Evolutionary conservation across 1,140 invertebrate genomes (phyloP).

Genomic region (Drosophila sturtevanti): DNA sequence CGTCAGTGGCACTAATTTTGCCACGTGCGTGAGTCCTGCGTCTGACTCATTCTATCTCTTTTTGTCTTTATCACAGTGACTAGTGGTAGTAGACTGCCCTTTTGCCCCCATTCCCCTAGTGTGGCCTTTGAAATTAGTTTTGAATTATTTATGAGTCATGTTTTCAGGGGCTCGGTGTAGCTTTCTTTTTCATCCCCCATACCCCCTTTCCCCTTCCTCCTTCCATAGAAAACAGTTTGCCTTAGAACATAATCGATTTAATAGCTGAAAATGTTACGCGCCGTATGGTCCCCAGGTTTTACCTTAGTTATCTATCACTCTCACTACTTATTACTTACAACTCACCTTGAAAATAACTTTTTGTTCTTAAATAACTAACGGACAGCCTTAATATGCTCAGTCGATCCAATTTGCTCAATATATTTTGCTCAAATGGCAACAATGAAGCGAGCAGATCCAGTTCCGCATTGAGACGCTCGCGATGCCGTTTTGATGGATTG

Average conservation of each 20-base stretch:
- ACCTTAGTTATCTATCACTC: not conserved
- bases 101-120: conserved; percentile 37
- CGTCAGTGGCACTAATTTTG: conserved; percentile 60
- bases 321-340: not conserved
- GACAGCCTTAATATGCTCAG: conserved; percentile 98
- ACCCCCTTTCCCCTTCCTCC: not conserved
- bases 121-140: conserved; percentile 76
- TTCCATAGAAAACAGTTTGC: conserved; percentile 28
- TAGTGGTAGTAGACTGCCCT: conserved; percentile 8
- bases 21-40: conserved; percentile 50
- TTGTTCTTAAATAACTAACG: conserved; percentile 98
- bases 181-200: not conserved
- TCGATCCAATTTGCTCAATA: conserved; percentile 98
- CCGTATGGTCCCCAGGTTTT: conserved; percentile 45
- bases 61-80: conserved; percentile 29
- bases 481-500: conserved; percentile 98
- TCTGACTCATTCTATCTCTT: conserved; percentile 2
- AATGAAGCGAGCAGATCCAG: conserved; percentile 98
- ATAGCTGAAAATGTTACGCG: conserved; percentile 66
- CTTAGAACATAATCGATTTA: conserved; percentile 72
- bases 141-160: conserved; percentile 81
- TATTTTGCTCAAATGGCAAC: conserved; percentile 98
- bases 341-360: conserved; percentile 99
- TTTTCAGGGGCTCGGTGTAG: conserved; percentile 25
- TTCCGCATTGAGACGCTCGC: conserved; percentile 98